Base-by-base conservation (phyloP, 2,888 invertebrate species). In the Sarcophaga caerulescens region DNA sequence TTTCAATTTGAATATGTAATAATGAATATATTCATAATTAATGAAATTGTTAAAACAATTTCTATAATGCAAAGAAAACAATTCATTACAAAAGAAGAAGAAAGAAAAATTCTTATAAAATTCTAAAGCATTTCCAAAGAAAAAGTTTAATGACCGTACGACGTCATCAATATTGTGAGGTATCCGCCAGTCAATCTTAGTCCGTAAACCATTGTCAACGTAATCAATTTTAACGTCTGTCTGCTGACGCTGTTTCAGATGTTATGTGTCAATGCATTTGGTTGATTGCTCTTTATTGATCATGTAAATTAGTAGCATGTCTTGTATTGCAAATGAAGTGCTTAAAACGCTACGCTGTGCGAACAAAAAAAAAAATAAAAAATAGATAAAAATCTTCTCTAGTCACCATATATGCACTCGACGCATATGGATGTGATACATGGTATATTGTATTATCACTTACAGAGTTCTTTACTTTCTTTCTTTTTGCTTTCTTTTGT, bases 251-350 rank as follows among this genome's bases (percentile, higher is more conserved):
- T 10, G 0, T 35, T 35, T 35, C 35, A 35, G 63, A 60, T 35
- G 14, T 44, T 73, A 83, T 68, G 44, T 73, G 73, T 66, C 71
- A 83, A 78, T 73, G 25, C 52, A 62, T 52, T 8, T 35, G 10
- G 35, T 35, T 35, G 35, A 35, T 35, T 75, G 35, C 52, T 57
- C 60, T 76, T 80, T 80, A 85, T 80, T 83, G 70, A 57, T 83
- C 25, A 85, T 85, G 85, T 80, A 85, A 83, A 85, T 83, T 83
- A 65, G 65, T 60, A 57, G 73, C 23, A 74, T 68, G 47, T 83
- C 68, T 74, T 85, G 85, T 74, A 82, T 85, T 80, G 57, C 68
- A 85, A 82, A 85, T 85, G 85, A 82, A 62, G 44, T 74, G 47
- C 68, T 77, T 45, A 73, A 62, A 71, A 60, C 17, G 35, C 25